Evolutionary conservation across 2,797 vertebrate genomes (phyloP), one percentile per base, ranked within the genome.

Genomic region (Nannoperca australis): DNA sequence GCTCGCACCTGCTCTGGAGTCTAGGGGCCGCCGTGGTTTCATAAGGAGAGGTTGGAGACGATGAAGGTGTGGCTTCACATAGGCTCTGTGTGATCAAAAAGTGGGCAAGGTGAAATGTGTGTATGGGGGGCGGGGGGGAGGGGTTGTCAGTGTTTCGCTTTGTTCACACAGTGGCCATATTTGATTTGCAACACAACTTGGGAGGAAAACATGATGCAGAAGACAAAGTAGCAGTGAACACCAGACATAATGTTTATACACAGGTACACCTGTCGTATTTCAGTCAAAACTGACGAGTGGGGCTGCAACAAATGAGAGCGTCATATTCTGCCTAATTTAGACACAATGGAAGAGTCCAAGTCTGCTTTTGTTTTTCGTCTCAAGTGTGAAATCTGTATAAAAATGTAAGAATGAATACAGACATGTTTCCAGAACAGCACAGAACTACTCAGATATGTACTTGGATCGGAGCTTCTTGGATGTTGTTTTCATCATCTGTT

Each of bases 1-100:
- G 86, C 82, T 89, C 69, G 76, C 87, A 92, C 92, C 91, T 93
- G 90, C 90, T 91, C 84, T 86, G 83, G 89, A 87, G 81, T 78
- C 45, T 47, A 76, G 83, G 78, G 78, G 73, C 66, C 56, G 44
- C 60, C 38, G 11, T 64, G 69, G 34, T 56, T 84, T 71, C 60
- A n/a, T 53, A 11, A 56, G 61, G 27, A 69, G 76, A 36, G 60
- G 73, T 44, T 73, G 60, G 56, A 59, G 50, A 65, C 13, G 22
- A n/a, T 38, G 67, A 79, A 82, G 78, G 73, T 71, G 83, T 69
- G 76, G 73, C 68, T 56, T 81, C 67, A 38, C 30, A 3, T 76
- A 13, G 32, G 20, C 32, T 63, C 76, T 5, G 44, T 15, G n/a
- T 50, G 45, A 64, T 70, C 42, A 63, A 32, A 78, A 72, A 51